Base-by-base conservation (phyloP, 2,113 vertebrate genomes). In the Anolis sagrei region DNA sequence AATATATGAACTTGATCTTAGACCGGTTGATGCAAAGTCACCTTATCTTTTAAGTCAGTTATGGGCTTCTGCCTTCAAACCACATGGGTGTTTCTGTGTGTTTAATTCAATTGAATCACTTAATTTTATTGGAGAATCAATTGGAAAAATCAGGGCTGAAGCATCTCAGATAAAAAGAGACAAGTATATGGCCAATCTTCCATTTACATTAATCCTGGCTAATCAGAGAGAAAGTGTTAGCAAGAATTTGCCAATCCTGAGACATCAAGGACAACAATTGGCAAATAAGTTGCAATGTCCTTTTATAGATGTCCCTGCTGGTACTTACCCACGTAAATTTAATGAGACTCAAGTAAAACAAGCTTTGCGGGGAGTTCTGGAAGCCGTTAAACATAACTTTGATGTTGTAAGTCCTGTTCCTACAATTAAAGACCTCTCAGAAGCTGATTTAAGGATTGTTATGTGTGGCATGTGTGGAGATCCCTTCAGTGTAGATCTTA, bases 401-500 rank as follows among this genome's bases (percentile, higher is more conserved):
- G 98, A 99, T 89, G 96, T 98, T 87, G 96, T 98, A 85, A 97
- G 96, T 81, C 98, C 98, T 0, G 94, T 98, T 95, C 98, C 98
- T 13, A 97, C 95, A 73, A 98, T 98, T 95, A 99, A 99, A 93
- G 98, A 99, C 94, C 94, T 98, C 87, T 98, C 98, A 3, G 99
- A 99, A 96, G 98, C 97, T 1, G 98, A 99, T 91, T 95, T 99
- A 58, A 96, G 98, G 90, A 99, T 99, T 68, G 98, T 99, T 51
- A 99, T 99, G 98, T 99, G 98, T 91, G 98, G 98, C 87, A 99
- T 99, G 98, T 99, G 99, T 95, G 98, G 98, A 73, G 99, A 99
- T 95, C 98, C 98, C 0, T 99, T 99, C 91, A 99, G 98, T 34
- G 98, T 99, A 73, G 98, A 99, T 95, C 98, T 99, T 92, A 99